These are phyloP conservation scores for Molanna angustata DNA, from an alignment of 2,888 invertebrate species.

Conservation along the genomic window DNA sequence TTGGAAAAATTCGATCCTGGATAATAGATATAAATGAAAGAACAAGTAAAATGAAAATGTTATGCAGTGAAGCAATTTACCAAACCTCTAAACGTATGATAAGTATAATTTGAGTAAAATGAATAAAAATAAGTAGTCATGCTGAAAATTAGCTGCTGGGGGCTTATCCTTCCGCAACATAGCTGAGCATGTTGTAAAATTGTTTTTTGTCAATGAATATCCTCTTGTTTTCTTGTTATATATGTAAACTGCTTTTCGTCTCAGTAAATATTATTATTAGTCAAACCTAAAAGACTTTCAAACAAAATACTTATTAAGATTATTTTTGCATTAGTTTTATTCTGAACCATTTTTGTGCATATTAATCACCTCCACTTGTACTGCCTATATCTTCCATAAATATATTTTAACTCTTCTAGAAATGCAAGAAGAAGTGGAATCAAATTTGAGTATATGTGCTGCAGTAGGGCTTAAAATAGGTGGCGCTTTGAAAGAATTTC, in stretches of 20 bases:
- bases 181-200: too few relatives aligned
- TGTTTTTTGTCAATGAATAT: too few relatives aligned
- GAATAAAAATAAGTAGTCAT: not conserved
- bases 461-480: constrained; percentile 53
- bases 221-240: too few relatives aligned
- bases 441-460: constrained; percentile 52
- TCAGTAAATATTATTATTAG: too few relatives aligned
- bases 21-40: constrained; percentile 51
- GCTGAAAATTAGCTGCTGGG: too few relatives aligned
- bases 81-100: constrained; percentile 45
- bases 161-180: too few relatives aligned
- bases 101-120: constrained; percentile 4
- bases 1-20: constrained; percentile 51
- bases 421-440: constrained; percentile 60
- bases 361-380: not conserved
- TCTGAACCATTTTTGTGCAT: too few relatives aligned
- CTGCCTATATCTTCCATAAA: not conserved
- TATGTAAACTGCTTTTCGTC: too few relatives aligned
- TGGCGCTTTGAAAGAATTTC: constrained; percentile 54
- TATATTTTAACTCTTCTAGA: constrained; percentile 43
- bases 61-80: constrained; percentile 59
- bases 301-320: too few relatives aligned
- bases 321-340: too few relatives aligned
- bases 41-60: constrained; percentile 48
- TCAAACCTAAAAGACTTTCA: too few relatives aligned